Base-by-base conservation (phyloP, 2,797 vertebrate genomes). In the Etheostoma nigrum region DNA sequence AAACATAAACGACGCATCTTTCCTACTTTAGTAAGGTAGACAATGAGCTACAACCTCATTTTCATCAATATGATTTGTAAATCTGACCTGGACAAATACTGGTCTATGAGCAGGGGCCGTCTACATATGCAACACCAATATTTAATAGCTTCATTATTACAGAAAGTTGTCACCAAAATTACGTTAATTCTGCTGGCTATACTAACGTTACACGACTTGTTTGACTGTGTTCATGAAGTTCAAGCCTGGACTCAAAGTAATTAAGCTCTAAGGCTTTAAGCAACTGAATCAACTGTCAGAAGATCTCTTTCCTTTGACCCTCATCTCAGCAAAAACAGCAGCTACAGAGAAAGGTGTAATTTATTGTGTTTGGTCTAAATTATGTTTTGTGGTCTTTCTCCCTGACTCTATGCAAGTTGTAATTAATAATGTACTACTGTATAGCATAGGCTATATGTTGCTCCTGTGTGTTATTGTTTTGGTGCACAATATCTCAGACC, bases 281-380 rank as follows among this genome's bases (percentile, higher is more conserved):
- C 36, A 11, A 13, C 68, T 18, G 42, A 61, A 57, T 44, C 19
- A 36, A 55, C 47, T 65, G 70, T 13, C 48, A 63, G 67, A 60
- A 65, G 63, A 5, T 18, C 15, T 27, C 42, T 62, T 49, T 67
- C 9, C 44, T 53, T 65, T 68, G 33, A 45, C 5, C 21, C 59
- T 40, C 67, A 66, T 30, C 48, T 66, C 55, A 48, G 65, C 14
- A 30, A 36, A 8, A 36, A 75, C 64, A 47, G 33, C 13, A 49
- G 42, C 48, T 23, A 19, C 45, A 60, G 45, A 49, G 36, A 63
- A 2, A 57, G 23, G 4, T 76, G 30, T 23, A 63, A 3, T 55
- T 54, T 4, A 53, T 49, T 57, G 12, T 25, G 25, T 65, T 25
- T 72, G 8, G 33, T 44, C 12, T 40, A 27, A 1, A 9, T 49